A percentile compares a stretch with the other conserved stretches of the same genome.
These are phyloP conservation scores for Hipparchia semele DNA, from an alignment of 2,888 invertebrate species.

Conservation along the genomic window DNA sequence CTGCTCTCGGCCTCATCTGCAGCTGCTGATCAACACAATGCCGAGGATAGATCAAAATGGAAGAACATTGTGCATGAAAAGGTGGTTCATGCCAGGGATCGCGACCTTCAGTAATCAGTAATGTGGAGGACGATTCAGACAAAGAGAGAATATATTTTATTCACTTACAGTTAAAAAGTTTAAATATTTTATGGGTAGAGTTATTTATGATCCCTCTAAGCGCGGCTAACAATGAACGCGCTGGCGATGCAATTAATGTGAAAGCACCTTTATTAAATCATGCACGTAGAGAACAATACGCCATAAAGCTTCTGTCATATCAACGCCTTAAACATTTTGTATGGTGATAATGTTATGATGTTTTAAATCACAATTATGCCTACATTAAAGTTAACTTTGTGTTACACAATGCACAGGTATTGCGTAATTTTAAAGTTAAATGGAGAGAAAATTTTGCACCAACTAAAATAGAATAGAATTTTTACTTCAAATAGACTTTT, in stretches of 20 bases:
- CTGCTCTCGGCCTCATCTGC: too few relatives aligned
- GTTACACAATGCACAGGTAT: background rate
- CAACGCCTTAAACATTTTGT: conserved; percentile 13
- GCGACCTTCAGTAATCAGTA: too few relatives aligned
- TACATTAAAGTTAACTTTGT: background rate
- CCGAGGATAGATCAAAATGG: too few relatives aligned
- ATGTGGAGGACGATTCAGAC: too few relatives aligned
- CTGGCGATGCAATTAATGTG: background rate
- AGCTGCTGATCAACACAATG: too few relatives aligned
- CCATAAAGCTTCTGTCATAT: conserved; percentile 18
- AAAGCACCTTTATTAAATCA: conserved; percentile 3
- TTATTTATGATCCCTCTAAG: background rate
- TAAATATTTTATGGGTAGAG: background rate
- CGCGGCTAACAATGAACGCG: background rate
- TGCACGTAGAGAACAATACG: conserved; percentile 12
- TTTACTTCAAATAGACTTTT: too few relatives aligned
- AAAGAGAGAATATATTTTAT: too few relatives aligned
- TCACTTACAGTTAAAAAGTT: too few relatives aligned
- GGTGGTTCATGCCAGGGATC: too few relatives aligned
- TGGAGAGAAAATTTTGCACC: background rate
- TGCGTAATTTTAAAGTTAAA: background rate
- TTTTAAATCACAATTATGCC: conserved; percentile 17
- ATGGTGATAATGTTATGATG: conserved; percentile 5
- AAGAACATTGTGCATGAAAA: too few relatives aligned
- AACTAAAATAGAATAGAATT: too few relatives aligned